Evolutionary conservation across 1,140 invertebrate species (phyloP).

Genomic region (Dryas iulia): DNA sequence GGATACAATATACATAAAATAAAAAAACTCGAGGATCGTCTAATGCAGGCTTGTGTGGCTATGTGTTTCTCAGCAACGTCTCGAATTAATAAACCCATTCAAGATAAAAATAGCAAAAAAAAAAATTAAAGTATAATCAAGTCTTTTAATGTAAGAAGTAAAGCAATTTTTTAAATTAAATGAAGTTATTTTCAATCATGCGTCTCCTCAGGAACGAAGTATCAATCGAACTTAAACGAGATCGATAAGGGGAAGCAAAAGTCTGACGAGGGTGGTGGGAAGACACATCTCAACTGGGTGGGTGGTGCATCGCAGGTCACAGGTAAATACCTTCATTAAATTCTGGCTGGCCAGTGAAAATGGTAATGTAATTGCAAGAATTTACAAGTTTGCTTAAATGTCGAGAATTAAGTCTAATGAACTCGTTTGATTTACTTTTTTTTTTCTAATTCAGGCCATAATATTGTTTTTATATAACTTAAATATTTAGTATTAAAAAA

Average conservation of each 20-base stretch:
- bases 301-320: constrained; percentile 69
- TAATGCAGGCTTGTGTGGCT: no score
- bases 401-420: not conserved
- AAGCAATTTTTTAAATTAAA: constrained; percentile 8
- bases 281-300: constrained; percentile 73
- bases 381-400: not conserved
- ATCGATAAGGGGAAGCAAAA: constrained; percentile 76
- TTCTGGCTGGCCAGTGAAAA: not conserved
- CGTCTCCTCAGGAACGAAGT: constrained; percentile 64
- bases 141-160: not conserved
- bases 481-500: not conserved
- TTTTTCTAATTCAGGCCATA: not conserved
- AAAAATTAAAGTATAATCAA: no score
- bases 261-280: constrained; percentile 73
- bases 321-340: constrained; percentile 50
- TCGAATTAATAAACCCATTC: no score
- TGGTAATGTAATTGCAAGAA: constrained; percentile 5
- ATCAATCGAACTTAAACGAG: constrained; percentile 74
- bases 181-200: constrained; percentile 28
- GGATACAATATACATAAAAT: no score
- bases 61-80: no score
- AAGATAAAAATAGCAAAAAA: no score
- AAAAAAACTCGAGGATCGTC: no score
- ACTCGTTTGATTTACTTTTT: not conserved
- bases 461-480: not conserved